A percentile compares a stretch with the other conserved stretches of the same genome.
phyloP scores from a whole-genome alignment of 1,140 invertebrate genomes.

The Panagrolaimus sp. region DNA sequence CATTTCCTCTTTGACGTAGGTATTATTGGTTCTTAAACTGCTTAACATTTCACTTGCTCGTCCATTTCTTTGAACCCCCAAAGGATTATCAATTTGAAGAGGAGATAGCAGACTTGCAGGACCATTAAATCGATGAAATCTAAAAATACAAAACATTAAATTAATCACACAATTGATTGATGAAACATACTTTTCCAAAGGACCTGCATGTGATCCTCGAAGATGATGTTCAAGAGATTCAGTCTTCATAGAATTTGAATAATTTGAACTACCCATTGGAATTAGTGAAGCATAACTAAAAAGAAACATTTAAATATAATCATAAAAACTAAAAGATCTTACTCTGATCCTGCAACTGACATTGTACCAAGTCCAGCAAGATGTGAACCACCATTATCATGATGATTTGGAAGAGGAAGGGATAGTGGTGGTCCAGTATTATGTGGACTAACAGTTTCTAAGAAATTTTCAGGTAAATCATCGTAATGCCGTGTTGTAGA shows the following conservation, averaged over 20 bases:
- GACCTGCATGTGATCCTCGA: background rate
- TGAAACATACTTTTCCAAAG: no score
- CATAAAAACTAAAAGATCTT: background rate
- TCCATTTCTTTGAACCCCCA: background rate
- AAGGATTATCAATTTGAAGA: background rate
- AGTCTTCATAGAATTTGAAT: background rate
- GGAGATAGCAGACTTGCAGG: background rate
- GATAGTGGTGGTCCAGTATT: background rate
- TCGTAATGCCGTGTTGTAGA: constrained; percentile 46
- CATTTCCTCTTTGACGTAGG: constrained; percentile 20
- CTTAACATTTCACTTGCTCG: constrained; percentile 5
- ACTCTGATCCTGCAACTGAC: background rate
- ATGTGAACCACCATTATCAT: background rate
- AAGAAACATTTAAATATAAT: background rate
- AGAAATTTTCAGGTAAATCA: constrained; percentile 56
- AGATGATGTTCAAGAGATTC: background rate
- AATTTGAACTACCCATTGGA: background rate
- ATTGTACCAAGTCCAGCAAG: background rate
- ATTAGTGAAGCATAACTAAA: background rate
- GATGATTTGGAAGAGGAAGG: background rate
- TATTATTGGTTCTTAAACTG: background rate
- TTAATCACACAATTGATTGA: no score
- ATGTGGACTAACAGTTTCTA: constrained; percentile 56
- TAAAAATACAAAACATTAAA: constrained; percentile 2
- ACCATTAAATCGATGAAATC: background rate